A percentile compares a stretch with the other conserved stretches of the same genome.
phyloP scores from a whole-genome alignment of 2,888 invertebrate genomes.

The Pseudeuparius sepicola region DNA sequence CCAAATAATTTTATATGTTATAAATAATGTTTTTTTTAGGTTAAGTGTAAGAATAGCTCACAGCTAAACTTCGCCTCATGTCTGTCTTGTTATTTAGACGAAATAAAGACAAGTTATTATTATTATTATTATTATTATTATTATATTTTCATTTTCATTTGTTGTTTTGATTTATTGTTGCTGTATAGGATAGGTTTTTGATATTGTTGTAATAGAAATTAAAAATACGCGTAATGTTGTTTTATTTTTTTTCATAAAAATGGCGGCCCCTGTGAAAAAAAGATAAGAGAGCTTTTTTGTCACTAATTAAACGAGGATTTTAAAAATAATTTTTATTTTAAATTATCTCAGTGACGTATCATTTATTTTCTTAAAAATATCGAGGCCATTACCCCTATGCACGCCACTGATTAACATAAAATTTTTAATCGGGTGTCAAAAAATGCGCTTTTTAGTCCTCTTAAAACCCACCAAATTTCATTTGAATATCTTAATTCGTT shows the following conservation, averaged over 20 bases:
- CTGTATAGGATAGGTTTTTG: constrained; percentile 2
- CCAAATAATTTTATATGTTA: too few species aligned
- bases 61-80: too few species aligned
- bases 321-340: constrained; percentile 1
- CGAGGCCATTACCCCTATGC: constrained; percentile 2
- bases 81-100: too few species aligned
- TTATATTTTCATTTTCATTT: constrained; percentile 11
- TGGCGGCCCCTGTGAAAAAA: neutral
- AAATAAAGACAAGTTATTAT: too few species aligned
- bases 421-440: constrained; percentile 1
- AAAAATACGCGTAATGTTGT: neutral
- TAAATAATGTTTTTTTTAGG: too few species aligned
- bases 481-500: constrained; percentile 1
- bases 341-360: constrained; percentile 2
- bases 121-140: too few species aligned
- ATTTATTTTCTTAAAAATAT: constrained; percentile 1
- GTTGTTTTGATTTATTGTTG: constrained; percentile 2
- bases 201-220: neutral
- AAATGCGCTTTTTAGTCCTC: neutral
- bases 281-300: constrained; percentile 2
- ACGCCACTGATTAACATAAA: constrained; percentile 2
- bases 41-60: too few species aligned
- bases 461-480: constrained; percentile 2
- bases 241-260: constrained; percentile 3
- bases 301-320: constrained; percentile 1